Evolutionary conservation across 2,113 vertebrate species (phyloP).

Genomic region (Gadus chalcogrammus): DNA sequence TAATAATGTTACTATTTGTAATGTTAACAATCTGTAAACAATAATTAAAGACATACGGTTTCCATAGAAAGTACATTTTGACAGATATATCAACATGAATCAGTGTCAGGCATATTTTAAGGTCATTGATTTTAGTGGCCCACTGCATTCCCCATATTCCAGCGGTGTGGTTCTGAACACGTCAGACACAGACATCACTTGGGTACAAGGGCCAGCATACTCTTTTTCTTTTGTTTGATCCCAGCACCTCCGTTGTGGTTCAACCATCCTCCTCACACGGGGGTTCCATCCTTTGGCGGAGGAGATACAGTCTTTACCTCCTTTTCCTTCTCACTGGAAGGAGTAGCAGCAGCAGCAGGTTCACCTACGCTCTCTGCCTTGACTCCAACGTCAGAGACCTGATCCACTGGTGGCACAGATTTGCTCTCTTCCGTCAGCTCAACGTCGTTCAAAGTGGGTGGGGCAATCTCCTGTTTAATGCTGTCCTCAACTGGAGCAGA

Average conservation of each 20-base stretch:
- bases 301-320: slow-evolving; percentile 30
- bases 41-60: slow-evolving; percentile 41
- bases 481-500: neutral
- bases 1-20: slow-evolving; percentile 45
- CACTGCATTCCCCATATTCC: neutral
- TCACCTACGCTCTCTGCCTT: slow-evolving; percentile 21
- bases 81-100: slow-evolving; percentile 34
- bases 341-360: slow-evolving; percentile 7
- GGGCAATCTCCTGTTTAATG: neutral
- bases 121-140: slow-evolving; percentile 22
- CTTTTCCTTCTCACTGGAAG: slow-evolving; percentile 15
- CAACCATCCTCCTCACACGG: slow-evolving; percentile 56
- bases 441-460: slow-evolving; percentile 10
- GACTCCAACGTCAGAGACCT: slow-evolving; percentile 21
- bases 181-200: slow-evolving; percentile 13
- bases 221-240: neutral
- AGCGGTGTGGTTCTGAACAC: slow-evolving; percentile 19
- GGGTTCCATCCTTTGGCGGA: slow-evolving; percentile 69
- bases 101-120: slow-evolving; percentile 20
- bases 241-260: neutral
- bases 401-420: slow-evolving; percentile 14
- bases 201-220: slow-evolving; percentile 23
- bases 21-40: slow-evolving; percentile 20
- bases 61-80: slow-evolving; percentile 36
- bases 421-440: neutral